Evolutionary conservation across 2,797 vertebrate species (phyloP).

Genomic region (Melanotaenia pygmaea): DNA sequence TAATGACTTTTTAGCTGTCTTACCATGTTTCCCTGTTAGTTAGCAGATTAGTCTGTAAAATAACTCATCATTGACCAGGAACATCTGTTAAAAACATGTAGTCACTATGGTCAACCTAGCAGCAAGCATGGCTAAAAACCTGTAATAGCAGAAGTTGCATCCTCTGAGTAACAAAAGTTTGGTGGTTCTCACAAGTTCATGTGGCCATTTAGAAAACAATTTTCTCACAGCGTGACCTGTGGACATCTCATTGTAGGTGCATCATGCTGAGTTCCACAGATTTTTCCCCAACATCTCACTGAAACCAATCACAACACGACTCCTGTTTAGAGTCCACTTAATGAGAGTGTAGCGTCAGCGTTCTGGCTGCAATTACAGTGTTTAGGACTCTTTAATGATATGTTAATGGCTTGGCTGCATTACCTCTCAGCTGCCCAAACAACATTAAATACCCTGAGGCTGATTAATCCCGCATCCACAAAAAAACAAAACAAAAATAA

Average conservation of each 20-base stretch:
- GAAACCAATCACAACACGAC: conserved; percentile 66
- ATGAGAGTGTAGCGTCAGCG: conserved; percentile 77
- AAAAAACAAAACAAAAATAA: conserved; percentile 18
- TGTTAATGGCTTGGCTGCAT: conserved; percentile 81
- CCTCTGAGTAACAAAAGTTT: conserved; percentile 28
- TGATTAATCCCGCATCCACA: conserved; percentile 76
- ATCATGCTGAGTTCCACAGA: conserved; percentile 67
- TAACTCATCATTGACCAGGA: not conserved
- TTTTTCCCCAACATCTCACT: conserved; percentile 56
- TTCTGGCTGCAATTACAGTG: conserved; percentile 75
- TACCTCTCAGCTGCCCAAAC: conserved; percentile 82
- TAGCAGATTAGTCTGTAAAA: not conserved
- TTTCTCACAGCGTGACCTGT: conserved; percentile 52
- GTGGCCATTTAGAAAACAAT: conserved; percentile 41
- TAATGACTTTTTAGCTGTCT: not conserved
- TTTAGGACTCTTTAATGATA: conserved; percentile 81
- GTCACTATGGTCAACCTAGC: not conserved
- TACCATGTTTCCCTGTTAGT: not conserved
- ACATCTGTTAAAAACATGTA: not conserved
- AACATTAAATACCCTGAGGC: conserved; percentile 79
- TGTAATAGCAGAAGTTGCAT: conserved; percentile 7
- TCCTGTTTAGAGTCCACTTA: conserved; percentile 67
- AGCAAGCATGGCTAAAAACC: not conserved
- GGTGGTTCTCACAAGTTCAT: conserved; percentile 28
- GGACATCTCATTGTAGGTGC: conserved; percentile 54